Conservation (phyloP, 2,797 vertebrate genomes). For the Eulemur rubriventer region DNA sequence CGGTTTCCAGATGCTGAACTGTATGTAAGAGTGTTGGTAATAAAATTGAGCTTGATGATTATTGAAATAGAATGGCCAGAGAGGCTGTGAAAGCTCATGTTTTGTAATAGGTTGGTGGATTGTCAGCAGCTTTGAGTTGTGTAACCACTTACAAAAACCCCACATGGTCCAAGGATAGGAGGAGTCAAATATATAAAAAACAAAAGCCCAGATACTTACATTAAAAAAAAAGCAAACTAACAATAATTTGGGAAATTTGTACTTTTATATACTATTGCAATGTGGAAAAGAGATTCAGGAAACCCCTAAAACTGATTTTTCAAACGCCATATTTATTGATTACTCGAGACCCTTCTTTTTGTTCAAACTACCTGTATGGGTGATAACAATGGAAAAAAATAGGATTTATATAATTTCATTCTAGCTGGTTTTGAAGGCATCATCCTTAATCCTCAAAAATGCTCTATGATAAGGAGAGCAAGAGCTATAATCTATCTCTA, state of each 20-base stretch:
- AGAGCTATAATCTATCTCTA: background rate
- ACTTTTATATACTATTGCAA: background rate
- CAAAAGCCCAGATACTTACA: background rate
- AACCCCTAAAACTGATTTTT: background rate
- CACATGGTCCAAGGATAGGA: background rate
- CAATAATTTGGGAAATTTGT: background rate
- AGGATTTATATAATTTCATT: conserved; percentile 23
- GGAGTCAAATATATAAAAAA: background rate
- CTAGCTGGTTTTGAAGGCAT: background rate
- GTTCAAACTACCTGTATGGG: background rate
- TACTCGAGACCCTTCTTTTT: background rate
- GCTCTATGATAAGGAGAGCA: background rate
- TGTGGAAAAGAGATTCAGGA: background rate
- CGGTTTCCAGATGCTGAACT: background rate
- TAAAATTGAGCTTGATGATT: background rate
- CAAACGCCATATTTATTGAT: background rate
- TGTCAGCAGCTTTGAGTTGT: background rate
- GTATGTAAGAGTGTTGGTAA: background rate
- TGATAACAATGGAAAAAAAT: background rate
- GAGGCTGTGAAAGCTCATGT: background rate
- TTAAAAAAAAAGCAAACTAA: background rate
- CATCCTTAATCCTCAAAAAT: background rate
- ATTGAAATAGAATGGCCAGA: background rate
- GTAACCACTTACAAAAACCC: background rate
- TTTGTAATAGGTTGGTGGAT: background rate